Base-by-base conservation (phyloP, 2,113 vertebrate species). In the Brachypteracias leptosomus region DNA sequence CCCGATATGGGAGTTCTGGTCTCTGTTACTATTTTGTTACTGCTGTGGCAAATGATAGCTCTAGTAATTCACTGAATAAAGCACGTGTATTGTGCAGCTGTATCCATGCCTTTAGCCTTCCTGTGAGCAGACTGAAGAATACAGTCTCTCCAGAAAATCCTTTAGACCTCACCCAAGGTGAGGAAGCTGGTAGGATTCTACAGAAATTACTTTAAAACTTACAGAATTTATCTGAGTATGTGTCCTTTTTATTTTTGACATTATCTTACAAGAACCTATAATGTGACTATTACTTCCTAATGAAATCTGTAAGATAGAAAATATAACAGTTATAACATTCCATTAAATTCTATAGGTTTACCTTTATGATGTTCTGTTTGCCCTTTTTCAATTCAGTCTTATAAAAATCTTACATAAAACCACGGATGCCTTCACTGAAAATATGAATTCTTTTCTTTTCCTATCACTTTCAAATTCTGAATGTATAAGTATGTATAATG, bases 1-100 rank as follows among this genome's bases (percentile, higher is more conserved):
- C 55, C 28, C 3, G 29, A 92, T 91, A 85, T 2, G 44, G 57
- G 85, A 91, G 68, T 67, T 91, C 59, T 96, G 24, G 57, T 85
- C 70, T 94, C 51, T 61, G 66, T 93, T 95, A 80, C 89, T 94
- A 70, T 92, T 97, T 95, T 80, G 88, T 92, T 95, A 84, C 89
- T 93, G 89, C 55, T 89, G 72, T 83, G 91, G 73, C 59, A 84
- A 79, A 97, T 93, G 79, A 86, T 95, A 90, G 68, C 86, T 88
- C 63, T 54, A 77, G 59, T 63, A 95, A 97, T 85, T 91, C 75
- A 89, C 62, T 89, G 52, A 89, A 36, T 67, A 40, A 93, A 29
- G 82, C 92, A 95, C 6, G 20, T 89, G 85, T 74, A 59, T 92
- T 3, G 5, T 82, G 81, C 92, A 94, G 77, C 83, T 96, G 90